Evolutionary conservation across 2,113 vertebrate genomes (phyloP), one percentile per base, ranked within the genome.

Genomic region (Coptodon rendalli): DNA sequence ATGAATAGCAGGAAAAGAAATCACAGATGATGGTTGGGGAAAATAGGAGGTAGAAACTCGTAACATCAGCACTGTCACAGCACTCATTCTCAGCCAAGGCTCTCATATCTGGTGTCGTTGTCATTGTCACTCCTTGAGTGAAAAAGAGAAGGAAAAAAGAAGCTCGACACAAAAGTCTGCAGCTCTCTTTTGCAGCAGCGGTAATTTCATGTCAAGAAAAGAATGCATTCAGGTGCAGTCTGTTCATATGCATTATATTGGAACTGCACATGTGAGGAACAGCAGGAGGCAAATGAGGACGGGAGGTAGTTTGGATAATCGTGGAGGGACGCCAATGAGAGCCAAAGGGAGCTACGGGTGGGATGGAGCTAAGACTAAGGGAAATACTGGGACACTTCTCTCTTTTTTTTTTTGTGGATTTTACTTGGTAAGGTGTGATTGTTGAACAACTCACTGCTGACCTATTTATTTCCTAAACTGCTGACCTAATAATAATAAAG

Each of bases 31-130:
- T 89, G 31, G 59, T 84, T 90, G 59, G 68, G 24, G 48, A 63
- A 87, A 89, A 88, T 54, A 80, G 71, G 80, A 83, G 29, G 78
- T 80, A 84, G 68, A 34, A 83, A 59, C 88, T 84, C 86, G 36
- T 85, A 81, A 88, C 81, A 85, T 73, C 53, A 40, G 54, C 8
- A 57, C 81, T 90, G 91, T 89, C 83, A 87, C 66, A 78, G 73
- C 50, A 31, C 68, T 91, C 38, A 63, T 80, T 85, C 79, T 91
- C 57, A 76, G 57, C 57, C 50, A 11, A 68, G 59, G 38, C 85
- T 88, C 90, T 90, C 84, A 31, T 89, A 68, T 87, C 56, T 43
- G 81, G 53, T 57, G 76, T 87, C 68, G 31, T 48, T 86, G 66
- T 84, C 66, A 86, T 56, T 89, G 81, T 89, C 87, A 89, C 54